Conservation (phyloP, 2,797 vertebrate genomes). For the Muscicapa comitata region DNA sequence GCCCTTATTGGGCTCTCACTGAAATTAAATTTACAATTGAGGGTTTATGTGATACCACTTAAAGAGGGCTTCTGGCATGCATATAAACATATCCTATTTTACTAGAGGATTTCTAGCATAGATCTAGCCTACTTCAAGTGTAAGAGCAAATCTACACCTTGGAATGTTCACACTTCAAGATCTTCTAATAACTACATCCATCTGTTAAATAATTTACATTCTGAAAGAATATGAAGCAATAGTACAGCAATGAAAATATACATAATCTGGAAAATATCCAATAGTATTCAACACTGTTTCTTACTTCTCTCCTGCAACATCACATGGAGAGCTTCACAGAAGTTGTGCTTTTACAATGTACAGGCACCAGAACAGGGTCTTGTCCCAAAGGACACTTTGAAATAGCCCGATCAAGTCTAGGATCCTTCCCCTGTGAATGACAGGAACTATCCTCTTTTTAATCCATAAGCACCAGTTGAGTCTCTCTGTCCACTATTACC, state of each 20-base stretch:
- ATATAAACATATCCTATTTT: background rate
- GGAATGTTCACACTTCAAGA: background rate
- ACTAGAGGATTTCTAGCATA: background rate
- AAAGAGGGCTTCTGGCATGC: background rate
- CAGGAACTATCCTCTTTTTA: background rate
- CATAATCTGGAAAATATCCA: background rate
- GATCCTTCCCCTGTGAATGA: background rate
- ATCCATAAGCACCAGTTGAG: background rate
- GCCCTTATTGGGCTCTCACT: background rate
- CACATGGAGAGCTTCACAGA: background rate
- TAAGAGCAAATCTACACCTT: background rate
- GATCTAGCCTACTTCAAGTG: background rate
- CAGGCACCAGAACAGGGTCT: background rate
- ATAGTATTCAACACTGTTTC: background rate
- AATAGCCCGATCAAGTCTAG: background rate
- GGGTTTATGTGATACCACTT: background rate
- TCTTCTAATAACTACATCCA: slow-evolving; percentile 16
- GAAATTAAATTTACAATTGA: background rate
- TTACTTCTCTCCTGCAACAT: background rate
- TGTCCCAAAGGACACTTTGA: background rate
- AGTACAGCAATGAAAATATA: background rate
- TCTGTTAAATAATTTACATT: slow-evolving; percentile 32
- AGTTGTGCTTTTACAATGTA: background rate
- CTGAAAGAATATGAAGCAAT: background rate
- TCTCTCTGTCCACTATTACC: background rate